Evolutionary conservation across 2,888 invertebrate genomes (phyloP), one percentile per base, ranked within the genome.

Genomic region (Eurytoma californica): DNA sequence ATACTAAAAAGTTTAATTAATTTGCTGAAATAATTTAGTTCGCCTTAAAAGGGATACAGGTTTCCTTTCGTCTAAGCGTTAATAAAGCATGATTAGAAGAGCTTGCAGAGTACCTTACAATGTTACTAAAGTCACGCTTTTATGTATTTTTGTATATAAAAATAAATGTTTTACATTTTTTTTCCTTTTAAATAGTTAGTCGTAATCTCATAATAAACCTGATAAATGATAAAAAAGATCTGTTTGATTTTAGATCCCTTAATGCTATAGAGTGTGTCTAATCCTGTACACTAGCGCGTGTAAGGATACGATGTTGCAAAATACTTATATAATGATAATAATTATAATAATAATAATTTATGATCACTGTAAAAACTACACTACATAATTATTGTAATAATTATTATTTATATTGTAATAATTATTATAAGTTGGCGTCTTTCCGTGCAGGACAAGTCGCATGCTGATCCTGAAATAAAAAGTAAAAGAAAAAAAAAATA

Each of bases 231-330:
- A 20, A 14, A 57, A n/a, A 20, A 28, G 18, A 24, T 58, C 57
- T 72, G 18, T 53, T 69, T 81, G 77, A 81, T 82, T 82, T 82
- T 80, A 80, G 77, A 82, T 78, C 79, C 81, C 80, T 80, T 76
- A 76, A 51, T 77, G 57, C 72, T 79, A 66, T 80, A 78, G 73
- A 80, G 77, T 75, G 72, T 79, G 60, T 79, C 74, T 82, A 80
- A 79, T 79, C 53, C 53, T 79, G 75, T 79, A 79, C 68, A 72
- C 67, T 61, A 57, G 63, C 28, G 74, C 77, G 72, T 80, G 65
- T 28, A 53, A 13, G 49, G 69, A 73, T 80, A 80, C 60, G 53
- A 69, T 77, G 77, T 80, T 80, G 66, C 73, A 77, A 68, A 80
- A 74, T 77, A 77, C 60, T 80, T 80, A 80, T 79, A 70, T 61